Evolutionary conservation across 2,888 invertebrate species (phyloP), one percentile per base, ranked within the genome.

Genomic region (Latrodectus hesperus): DNA sequence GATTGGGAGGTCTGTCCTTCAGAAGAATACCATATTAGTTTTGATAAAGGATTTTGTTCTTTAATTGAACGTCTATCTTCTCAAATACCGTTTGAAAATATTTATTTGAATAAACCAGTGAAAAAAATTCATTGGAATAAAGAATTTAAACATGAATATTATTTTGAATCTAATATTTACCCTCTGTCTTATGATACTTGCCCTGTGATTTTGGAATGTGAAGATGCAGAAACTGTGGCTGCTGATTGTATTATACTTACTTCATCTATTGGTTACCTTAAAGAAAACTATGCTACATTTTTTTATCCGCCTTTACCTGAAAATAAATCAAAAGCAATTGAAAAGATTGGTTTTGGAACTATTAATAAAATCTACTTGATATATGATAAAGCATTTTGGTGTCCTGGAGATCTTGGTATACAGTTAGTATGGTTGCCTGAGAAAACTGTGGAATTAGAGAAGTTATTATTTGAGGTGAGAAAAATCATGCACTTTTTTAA

Each of bases 291-390:
- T 82, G 49, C 90, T 70, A 51, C 76, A 60, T 22, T 93, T 81
- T 93, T 93, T 89, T 74, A 88, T 12, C 93, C 93, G 17, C 67
- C 84, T 26, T 90, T 93, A 10, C 92, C 92, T 6, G 55, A 71
- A 8, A 84, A 90, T n/a, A 92, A 94, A 85, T 49, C 85, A n/a
- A 88, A 92, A 88, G 93, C 93, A 3, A 94, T 95, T 55, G 91
- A 93, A 22, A 91, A 92, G 72, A 93, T 95, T 89, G 95, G 95
- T 1, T 95, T 94, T 91, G 94, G 94, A 53, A 93, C 94, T 53
- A 94, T 95, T 73, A 94, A 95, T 90, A 96, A 95, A 92, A 93
- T 96, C 88, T 95, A 94, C 90, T 92, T 96, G 55, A 93, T 94
- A 90, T 96, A 94, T 92, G 94, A 94, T 0, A 90, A 93, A 65